Evolutionary conservation across 2,113 vertebrate species (phyloP), one percentile per base, ranked within the genome.

Genomic region (Phrynosoma blainvillii): DNA sequence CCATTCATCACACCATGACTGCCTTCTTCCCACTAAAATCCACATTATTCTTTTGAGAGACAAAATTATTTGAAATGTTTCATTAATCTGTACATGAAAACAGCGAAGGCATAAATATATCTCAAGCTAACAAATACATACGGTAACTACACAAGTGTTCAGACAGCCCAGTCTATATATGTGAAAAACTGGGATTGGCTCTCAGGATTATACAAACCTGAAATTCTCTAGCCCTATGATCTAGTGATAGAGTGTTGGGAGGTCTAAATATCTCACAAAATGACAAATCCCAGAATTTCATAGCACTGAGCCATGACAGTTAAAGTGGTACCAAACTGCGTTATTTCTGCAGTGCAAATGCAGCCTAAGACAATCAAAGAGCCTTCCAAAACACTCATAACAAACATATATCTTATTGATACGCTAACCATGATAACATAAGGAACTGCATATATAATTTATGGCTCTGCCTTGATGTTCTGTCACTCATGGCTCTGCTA

Each of bases 61-160:
- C 30, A 70, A 42, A 47, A 83, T 84, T 73, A 84, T 73, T 84
- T 84, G 71, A 52, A 30, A 83, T 83, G 47, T 84, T 84, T 84
- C 66, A 84, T 84, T 71, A 73, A 40, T 27, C 10, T 21, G 18
- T 47, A 54, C 27, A 54, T 54, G 66, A 84, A 66, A 47, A 27
- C 42, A 83, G 40, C 4, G 25, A 32, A 47, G 65, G 65, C 32
- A 68, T 30, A 82, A 71, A n/a, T 54, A 5, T n/a, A 71, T 52
- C 16, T 73, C 4, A 14, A 30, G 65, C 36, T 30, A 68, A 23
- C 20, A 23, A 66, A 66, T 66, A 23, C 23, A 23, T 20, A 21
- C 25, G 6, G 65, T 21, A 66, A 66, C 20, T 23, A 66, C 5
- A 66, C 1, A 66, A 66, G 2, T 66, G 65, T 23, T 21, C 23